Evolutionary conservation across 2,888 invertebrate species (phyloP).

Genomic region (Lordiphosa fenestrarum): DNA sequence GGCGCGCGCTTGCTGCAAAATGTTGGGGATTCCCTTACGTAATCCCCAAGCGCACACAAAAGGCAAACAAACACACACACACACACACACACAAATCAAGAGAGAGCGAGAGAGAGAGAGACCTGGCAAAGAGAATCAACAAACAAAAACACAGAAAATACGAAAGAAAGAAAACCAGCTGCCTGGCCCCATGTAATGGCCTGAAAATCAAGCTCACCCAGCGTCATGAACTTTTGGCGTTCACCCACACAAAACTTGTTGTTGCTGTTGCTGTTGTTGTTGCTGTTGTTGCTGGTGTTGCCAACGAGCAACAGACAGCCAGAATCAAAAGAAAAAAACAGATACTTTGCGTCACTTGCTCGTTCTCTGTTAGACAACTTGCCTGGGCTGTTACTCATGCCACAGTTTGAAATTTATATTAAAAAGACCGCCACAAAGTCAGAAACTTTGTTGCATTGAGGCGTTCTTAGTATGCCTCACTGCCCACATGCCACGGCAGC

Average conservation of each 20-base stretch:
- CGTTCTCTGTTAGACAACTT: slow-evolving; percentile 34
- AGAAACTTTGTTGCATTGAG: slow-evolving; percentile 37
- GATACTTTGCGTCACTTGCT: slow-evolving; percentile 39
- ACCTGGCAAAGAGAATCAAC: slow-evolving; percentile 36
- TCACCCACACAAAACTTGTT: slow-evolving; percentile 48
- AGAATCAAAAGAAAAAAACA: slow-evolving; percentile 15
- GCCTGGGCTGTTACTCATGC: slow-evolving; percentile 30
- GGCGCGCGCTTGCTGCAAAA: slow-evolving; percentile 57
- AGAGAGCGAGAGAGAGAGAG: slow-evolving; percentile 10
- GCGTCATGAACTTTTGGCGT: slow-evolving; percentile 65
- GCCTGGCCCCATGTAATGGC: slow-evolving; percentile 50
- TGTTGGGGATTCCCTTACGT: slow-evolving; percentile 79
- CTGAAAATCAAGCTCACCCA: slow-evolving; percentile 67
- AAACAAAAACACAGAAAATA: slow-evolving; percentile 39
- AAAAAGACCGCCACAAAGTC: slow-evolving; percentile 33
- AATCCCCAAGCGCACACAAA: slow-evolving; percentile 69
- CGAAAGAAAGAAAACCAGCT: slow-evolving; percentile 13
- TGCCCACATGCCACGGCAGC: slow-evolving; percentile 43
- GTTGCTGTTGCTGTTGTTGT: slow-evolving; percentile 1
- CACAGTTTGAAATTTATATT: slow-evolving; percentile 50
- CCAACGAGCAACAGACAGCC: slow-evolving; percentile 45
- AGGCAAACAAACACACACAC: slow-evolving; percentile 47
- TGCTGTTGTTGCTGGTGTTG: no score
- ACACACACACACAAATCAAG: slow-evolving; percentile 24
- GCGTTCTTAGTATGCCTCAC: slow-evolving; percentile 42